phyloP scores from a whole-genome alignment of 2,797 vertebrate species.

The Cirrhinus molitorella region DNA sequence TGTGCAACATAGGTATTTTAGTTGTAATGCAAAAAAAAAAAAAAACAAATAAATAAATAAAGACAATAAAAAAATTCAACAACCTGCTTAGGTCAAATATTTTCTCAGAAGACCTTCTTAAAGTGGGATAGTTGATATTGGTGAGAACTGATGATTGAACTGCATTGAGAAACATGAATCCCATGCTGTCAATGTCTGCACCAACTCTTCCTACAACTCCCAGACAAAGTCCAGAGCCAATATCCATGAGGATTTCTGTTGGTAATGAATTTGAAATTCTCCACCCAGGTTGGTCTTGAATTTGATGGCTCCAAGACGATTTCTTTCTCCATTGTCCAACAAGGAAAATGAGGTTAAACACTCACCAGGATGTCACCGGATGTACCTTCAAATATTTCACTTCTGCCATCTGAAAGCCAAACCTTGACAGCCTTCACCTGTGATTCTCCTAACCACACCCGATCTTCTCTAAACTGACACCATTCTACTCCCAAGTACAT shows the following conservation, averaged over 20 bases:
- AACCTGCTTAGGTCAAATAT: no score
- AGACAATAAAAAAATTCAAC: no score
- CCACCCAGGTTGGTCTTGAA: background rate
- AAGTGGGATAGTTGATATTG: no score
- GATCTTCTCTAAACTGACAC: constrained; percentile 52
- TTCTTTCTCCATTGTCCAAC: constrained; percentile 54
- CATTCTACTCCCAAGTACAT: constrained; percentile 35
- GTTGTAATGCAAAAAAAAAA: no score
- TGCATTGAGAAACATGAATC: background rate
- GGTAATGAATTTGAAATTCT: no score
- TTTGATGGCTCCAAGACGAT: background rate
- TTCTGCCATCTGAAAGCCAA: no score
- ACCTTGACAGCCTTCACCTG: constrained; percentile 28
- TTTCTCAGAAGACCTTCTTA: no score
- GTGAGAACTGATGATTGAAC: no score
- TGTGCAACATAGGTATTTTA: no score
- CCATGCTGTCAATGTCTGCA: background rate
- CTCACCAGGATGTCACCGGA: no score
- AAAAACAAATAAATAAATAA: no score
- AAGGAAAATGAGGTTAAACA: constrained; percentile 55
- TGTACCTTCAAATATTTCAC: background rate
- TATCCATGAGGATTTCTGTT: background rate
- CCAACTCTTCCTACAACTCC: constrained; percentile 25
- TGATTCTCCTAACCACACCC: constrained; percentile 35
- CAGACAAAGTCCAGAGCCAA: background rate